Evolutionary conservation across 2,888 invertebrate species (phyloP), one percentile per base, ranked within the genome.

Genomic region (Parochlus steinenii): DNA sequence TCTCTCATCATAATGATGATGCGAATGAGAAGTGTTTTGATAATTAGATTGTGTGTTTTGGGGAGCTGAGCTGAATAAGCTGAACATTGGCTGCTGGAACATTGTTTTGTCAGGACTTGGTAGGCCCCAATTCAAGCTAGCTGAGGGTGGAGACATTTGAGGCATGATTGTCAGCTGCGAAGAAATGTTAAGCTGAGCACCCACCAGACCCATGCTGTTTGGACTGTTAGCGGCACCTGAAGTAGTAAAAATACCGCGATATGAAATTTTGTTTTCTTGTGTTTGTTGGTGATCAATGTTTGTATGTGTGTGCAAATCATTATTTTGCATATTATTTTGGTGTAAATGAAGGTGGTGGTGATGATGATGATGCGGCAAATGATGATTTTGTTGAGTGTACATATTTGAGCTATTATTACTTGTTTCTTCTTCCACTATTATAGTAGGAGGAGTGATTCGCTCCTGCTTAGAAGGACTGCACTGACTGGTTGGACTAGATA

Each of bases 201-300:
- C 43, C 35, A 45, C 43, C 36, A 42, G 42, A 32, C 51, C 52
- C 50, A 48, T 61, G 51, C 48, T 12, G 12, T 14, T 60, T 50
- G 53, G 53, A 56, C 52, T 63, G 12, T 20, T 24, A 7, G 24
- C 36, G 46, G 33, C 53, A 53, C 65, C 65, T 18, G 64, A 58
- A 47, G 77, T 70, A 39, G 78, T 73, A 57, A 81, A 79, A 40
- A 76, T 71, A 40, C 72, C 74, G 43, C 74, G 69, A 62, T 77
- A 77, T 46, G 65, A 64, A 49, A 66, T 62, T 55, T 65, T 66
- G 34, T 64, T 63, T 22, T 63, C 64, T 24, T 56, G 58, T 42
- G 54, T 56, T 42, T 60, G 55, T 40, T 63, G 58, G 42, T n/a
- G n/a, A n/a, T n/a, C n/a, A n/a, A n/a, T n/a, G n/a, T n/a, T n/a